A percentile compares a stretch with the other conserved stretches of the same genome.
phyloP scores from a whole-genome alignment of 2,888 invertebrate genomes.

The Abscondita cerata region DNA sequence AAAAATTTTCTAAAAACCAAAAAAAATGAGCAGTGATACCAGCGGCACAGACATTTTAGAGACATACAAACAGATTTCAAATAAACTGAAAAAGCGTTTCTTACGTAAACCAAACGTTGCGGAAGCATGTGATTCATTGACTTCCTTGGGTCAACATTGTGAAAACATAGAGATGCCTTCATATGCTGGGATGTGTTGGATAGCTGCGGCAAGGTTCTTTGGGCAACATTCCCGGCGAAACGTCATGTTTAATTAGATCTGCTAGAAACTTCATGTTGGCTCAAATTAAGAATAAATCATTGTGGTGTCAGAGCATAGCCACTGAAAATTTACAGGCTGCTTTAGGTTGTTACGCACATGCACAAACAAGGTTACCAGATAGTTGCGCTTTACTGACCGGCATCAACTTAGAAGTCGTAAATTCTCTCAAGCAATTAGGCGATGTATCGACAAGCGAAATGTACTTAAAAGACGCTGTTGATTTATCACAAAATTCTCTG shows the following conservation, averaged over 20 bases:
- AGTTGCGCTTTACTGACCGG: conserved; percentile 59
- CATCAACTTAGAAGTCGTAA: conserved; percentile 52
- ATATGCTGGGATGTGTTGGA: conserved; percentile 83
- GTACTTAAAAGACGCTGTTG: conserved; percentile 51
- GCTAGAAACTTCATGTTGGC: conserved; percentile 82
- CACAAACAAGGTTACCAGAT: conserved; percentile 63
- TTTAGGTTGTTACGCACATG: conserved; percentile 77
- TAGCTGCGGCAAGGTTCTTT: conserved; percentile 81
- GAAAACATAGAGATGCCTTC: conserved; percentile 82
- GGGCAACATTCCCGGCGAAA: conserved; percentile 76
- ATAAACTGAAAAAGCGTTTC: conserved; percentile 78
- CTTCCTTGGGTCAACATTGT: conserved; percentile 76
- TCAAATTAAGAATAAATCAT: conserved; percentile 69
- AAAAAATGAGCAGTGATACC: conserved; percentile 49
- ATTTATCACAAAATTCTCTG: conserved; percentile 47
- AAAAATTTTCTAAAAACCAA: too few relatives aligned
- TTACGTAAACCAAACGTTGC: conserved; percentile 78
- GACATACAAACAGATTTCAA: conserved; percentile 74
- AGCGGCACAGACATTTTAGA: conserved; percentile 68
- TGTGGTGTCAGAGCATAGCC: conserved; percentile 77
- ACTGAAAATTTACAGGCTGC: conserved; percentile 83
- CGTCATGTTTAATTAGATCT: conserved; percentile 78
- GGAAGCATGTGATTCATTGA: conserved; percentile 80
- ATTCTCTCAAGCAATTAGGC: conserved; percentile 50
- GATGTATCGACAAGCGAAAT: conserved; percentile 46